phyloP scores from a whole-genome alignment of 1,140 invertebrate species.

The Bombus confusus region DNA sequence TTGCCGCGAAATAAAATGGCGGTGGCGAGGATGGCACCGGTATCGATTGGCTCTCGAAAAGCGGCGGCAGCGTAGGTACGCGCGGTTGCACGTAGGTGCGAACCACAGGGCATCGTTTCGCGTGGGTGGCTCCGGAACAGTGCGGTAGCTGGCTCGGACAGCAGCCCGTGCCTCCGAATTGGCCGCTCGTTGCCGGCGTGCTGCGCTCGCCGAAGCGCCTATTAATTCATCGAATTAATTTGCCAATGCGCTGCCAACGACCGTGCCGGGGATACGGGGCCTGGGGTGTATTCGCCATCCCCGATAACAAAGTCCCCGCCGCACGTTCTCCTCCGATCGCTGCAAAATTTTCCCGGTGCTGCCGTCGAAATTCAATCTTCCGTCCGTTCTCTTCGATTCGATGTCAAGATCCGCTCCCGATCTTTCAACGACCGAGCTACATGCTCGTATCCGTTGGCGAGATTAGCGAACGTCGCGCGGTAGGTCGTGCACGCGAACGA shows the following conservation, averaged over 20 bases:
- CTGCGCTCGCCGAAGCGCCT: conserved; percentile 64
- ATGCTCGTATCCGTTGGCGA: neutral
- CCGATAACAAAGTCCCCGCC: neutral
- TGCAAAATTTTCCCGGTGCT: neutral
- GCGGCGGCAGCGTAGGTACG: conserved; percentile 44
- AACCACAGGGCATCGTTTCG: conserved; percentile 61
- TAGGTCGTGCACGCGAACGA: conserved; percentile 36
- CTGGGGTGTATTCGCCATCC: neutral
- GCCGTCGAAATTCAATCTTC: neutral
- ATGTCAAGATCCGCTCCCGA: neutral
- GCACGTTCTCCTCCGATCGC: neutral
- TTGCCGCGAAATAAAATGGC: conserved; percentile 76
- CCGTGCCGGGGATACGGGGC: conserved; percentile 21
- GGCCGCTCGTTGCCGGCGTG: conserved; percentile 4
- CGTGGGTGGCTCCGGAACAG: conserved; percentile 28
- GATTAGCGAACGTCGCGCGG: conserved; percentile 37
- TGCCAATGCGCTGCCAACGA: conserved; percentile 55
- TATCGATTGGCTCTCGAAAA: conserved; percentile 76
- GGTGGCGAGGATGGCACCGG: conserved; percentile 71
- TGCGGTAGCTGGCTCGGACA: conserved; percentile 17
- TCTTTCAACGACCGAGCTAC: conserved; percentile 1
- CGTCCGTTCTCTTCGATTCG: neutral
- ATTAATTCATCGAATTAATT: conserved; percentile 77
- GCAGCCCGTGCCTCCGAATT: conserved; percentile 27
- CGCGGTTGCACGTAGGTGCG: conserved; percentile 43